These are phyloP conservation scores for Chaunax sp. DNA, from an alignment of 2,797 vertebrate genomes.

Conservation along the genomic window DNA sequence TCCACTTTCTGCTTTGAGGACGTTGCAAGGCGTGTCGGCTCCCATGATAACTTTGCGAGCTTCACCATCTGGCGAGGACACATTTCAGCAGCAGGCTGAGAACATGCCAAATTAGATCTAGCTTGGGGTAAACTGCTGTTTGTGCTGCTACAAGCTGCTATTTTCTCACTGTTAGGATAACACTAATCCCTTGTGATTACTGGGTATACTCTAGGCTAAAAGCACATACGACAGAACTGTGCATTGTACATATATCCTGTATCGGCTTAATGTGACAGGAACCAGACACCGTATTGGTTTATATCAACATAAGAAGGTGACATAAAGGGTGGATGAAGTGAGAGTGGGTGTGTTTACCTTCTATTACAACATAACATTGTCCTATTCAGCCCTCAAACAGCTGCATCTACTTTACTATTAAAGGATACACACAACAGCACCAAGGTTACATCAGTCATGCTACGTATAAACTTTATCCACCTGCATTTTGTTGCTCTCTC, in stretches of 20 bases:
- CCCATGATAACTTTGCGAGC: slow-evolving; percentile 38
- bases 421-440: slow-evolving; percentile 21
- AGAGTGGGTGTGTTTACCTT: slow-evolving; percentile 1
- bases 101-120: slow-evolving; percentile 58
- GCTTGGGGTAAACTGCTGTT: slow-evolving; percentile 54
- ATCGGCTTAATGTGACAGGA: slow-evolving; percentile 6
- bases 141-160: slow-evolving; percentile 40
- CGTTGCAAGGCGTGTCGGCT: slow-evolving; percentile 45
- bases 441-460: slow-evolving; percentile 62
- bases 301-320: background rate
- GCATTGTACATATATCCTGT: background rate
- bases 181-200: slow-evolving; percentile 61
- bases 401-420: slow-evolving; percentile 43
- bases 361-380: slow-evolving; percentile 19
- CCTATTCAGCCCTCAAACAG: slow-evolving; percentile 25
- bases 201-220: slow-evolving; percentile 31
- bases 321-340: background rate
- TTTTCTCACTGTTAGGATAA: slow-evolving; percentile 57
- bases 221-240: slow-evolving; percentile 9
- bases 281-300: background rate
- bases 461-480: slow-evolving; percentile 65
- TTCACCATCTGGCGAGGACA: slow-evolving; percentile 63
- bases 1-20: slow-evolving; percentile 45
- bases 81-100: slow-evolving; percentile 60
- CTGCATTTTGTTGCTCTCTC: slow-evolving; percentile 41